Evolutionary conservation across 2,888 invertebrate genomes (phyloP).

Genomic region (Timema podura): DNA sequence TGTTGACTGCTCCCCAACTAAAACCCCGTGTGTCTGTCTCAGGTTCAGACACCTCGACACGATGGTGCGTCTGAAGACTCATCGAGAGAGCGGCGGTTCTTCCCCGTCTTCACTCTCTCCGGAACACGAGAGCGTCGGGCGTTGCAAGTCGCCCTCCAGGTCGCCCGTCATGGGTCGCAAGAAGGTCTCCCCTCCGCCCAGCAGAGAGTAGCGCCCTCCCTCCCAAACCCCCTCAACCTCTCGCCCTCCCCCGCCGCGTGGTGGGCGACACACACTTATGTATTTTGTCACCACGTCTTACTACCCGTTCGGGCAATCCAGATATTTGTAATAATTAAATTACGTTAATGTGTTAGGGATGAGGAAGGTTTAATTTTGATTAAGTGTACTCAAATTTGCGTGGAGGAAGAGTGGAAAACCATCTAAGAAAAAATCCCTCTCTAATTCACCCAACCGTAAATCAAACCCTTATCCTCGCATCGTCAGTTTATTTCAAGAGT

Average conservation of each 20-base stretch:
- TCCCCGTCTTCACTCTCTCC: slow-evolving; percentile 68
- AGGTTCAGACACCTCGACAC: slow-evolving; percentile 86
- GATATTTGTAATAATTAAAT: too few relatives aligned
- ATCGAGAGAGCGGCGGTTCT: slow-evolving; percentile 54
- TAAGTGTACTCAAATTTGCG: too few relatives aligned
- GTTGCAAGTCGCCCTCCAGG: slow-evolving; percentile 24
- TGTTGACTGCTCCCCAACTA: too few relatives aligned
- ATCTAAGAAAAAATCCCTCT: too few relatives aligned
- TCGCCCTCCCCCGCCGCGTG: not conserved
- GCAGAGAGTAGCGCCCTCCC: slow-evolving; percentile 5
- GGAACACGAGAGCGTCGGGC: slow-evolving; percentile 47
- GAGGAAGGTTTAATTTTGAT: too few relatives aligned
- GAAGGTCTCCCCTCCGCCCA: slow-evolving; percentile 20
- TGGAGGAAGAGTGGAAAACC: too few relatives aligned
- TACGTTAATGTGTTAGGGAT: too few relatives aligned
- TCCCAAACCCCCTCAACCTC: not conserved
- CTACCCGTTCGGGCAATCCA: too few relatives aligned
- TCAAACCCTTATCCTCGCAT: too few relatives aligned
- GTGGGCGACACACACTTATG: not conserved
- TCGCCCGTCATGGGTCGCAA: slow-evolving; percentile 26
- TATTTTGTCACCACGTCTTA: too few relatives aligned
- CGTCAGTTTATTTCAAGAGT: too few relatives aligned
- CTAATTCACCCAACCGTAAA: too few relatives aligned
- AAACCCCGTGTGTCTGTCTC: slow-evolving; percentile 22
- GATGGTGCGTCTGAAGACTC: slow-evolving; percentile 71